Evolutionary conservation across 1,140 invertebrate genomes (phyloP).

Genomic region (Heliconius hermathena): DNA sequence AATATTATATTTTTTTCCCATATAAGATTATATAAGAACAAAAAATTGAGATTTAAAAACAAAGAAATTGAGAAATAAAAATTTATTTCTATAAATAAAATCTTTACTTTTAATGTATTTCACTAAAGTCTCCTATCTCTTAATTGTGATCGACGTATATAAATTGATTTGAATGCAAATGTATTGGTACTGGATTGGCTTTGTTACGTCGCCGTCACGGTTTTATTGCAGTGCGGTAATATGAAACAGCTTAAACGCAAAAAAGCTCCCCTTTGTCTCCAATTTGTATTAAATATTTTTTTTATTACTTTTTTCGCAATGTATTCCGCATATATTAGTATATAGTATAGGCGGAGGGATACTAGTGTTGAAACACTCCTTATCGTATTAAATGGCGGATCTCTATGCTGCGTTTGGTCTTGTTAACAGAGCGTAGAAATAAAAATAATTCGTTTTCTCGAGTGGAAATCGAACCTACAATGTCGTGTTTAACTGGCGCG

Average conservation of each 20-base stretch:
- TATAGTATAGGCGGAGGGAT: no score
- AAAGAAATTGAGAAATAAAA: neutral
- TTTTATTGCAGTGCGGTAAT: neutral
- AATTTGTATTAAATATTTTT: neutral
- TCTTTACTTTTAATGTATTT: neutral
- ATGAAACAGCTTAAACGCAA: neutral
- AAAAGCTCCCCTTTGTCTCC: neutral
- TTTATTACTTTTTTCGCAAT: neutral
- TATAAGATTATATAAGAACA: no score
- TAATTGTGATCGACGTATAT: slow-evolving; percentile 1
- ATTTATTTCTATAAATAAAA: neutral
- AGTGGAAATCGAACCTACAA: neutral
- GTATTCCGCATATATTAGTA: no score
- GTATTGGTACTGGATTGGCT: slow-evolving; percentile 12
- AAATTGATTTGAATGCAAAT: slow-evolving; percentile 15
- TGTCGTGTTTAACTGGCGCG: neutral
- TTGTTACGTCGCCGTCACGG: neutral
- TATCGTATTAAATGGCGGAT: no score
- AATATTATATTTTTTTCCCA: no score
- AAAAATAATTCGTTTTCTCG: neutral
- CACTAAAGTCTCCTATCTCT: neutral
- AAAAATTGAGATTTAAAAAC: no score
- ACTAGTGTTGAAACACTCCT: no score
- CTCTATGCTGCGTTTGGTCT: no score
- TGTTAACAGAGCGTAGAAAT: no score